Evolutionary conservation across 2,113 vertebrate species (phyloP), one percentile per base, ranked within the genome.

Genomic region (Hyaena hyaena): DNA sequence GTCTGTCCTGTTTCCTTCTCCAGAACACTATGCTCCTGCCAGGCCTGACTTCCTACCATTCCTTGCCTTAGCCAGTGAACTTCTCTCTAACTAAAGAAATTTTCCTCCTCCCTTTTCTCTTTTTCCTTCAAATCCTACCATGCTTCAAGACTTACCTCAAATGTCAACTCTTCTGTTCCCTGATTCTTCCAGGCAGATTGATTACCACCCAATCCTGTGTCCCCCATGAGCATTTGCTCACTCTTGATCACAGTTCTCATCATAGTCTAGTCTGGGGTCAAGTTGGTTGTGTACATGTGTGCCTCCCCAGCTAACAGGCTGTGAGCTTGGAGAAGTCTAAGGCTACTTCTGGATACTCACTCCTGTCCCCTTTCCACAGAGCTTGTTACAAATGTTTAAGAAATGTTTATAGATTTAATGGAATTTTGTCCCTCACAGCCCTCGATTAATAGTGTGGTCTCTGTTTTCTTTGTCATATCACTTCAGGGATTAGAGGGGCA

Each of bases 331-430:
- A 77, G 71, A 88, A 73, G 10, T 81, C 24, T 48, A 58, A 83
- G 50, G 45, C 63, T 93, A 48, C 48, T 90, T 96, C 81, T 93
- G 63, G 63, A 16, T 95, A 23, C 16, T 48, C 43, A 63, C 80
- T 31, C 50, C 2, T 55, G 33, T 35, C 61, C 88, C 28, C 31
- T 58, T 81, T 85, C 91, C 43, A 35, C 21, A 82, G 73, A 89
- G 45, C 58, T 77, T 71, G 23, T 33, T 79, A 71, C 28, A 90
- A 76, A 35, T 43, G 11, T 80, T 88, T 91, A 80, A 80, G 71
- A 87, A 96, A 45, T 53, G n/a, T 35, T 93, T 88, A 79, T 76
- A 58, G 90, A 35, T 65, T 88, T 81, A 68, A 80, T 80, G 39
- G 31, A 85, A 91, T 55, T 68, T 82, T 95, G 77, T 88, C 43